Base-by-base conservation (phyloP, 2,797 vertebrate genomes). In the Syngnathus rostellatus region DNA sequence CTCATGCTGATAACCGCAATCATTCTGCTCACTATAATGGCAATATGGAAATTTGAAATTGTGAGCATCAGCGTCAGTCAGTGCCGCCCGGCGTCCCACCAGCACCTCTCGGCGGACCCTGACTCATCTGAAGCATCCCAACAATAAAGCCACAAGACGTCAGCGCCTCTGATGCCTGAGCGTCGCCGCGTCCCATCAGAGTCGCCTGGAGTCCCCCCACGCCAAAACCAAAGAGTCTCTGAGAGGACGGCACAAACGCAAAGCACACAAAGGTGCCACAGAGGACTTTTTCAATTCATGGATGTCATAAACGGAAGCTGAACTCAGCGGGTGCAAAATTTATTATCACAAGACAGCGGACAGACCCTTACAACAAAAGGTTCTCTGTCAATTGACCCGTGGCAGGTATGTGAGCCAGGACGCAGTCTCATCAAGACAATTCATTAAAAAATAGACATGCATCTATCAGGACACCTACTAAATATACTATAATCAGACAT, bases 221-320 rank as follows among this genome's bases (percentile, higher is more conserved):
- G 3, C 50, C 53, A 23, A 25, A 54, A 54, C 21, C 53, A 14
- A 10, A 53, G 51, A 54, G 53, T 54, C 53, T 31, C 1, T 72
- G 72, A 65, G 79, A 80, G 78, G 75, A 77, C 40, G 83, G 68
- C 40, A 38, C n/a, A 78, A 72, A 72, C 40, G 38, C n/a, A 78
- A 72, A 72, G 63, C 57, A 69, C 68, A 73, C 14, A 23, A 72
- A 72, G 69, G 70, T 66, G 58, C 39, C 72, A 14, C 0, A 12
- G 21, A 31, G 23, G 67, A 65, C 54, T n/a, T 58, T 66, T 54
- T 64, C 67, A 63, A 64, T 65, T 60, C 38, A 43, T 12, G 39
- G n/a, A 11, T 11, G 39, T 23, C 59, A 23, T 5, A 60, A 40
- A 60, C 5, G 58, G 19, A 41, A 21, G 58, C n/a, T 43, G 43